Percentiles rank a stretch among this genome's conserved stretches.
Conservation (phyloP, 2,113 vertebrate species). For the Balaeniceps rex region DNA sequence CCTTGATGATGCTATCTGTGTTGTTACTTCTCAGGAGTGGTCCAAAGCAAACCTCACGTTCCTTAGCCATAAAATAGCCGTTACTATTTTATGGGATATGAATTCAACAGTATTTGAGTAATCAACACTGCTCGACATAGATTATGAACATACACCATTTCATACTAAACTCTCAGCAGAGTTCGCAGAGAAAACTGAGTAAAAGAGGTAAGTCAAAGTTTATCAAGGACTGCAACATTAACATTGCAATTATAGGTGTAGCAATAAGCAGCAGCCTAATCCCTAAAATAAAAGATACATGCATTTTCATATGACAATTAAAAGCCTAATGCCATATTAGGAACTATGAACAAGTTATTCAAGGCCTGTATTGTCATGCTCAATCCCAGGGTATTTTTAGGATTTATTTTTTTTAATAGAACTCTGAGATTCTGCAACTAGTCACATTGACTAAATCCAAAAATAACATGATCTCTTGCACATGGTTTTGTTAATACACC, state of each 20-base stretch:
- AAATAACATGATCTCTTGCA: constrained; percentile 2
- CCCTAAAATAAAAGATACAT: not conserved
- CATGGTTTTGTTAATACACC: not conserved
- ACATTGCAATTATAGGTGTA: not conserved
- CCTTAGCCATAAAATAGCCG: not conserved
- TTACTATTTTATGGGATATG: not conserved
- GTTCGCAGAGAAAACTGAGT: not conserved
- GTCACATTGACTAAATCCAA: not conserved
- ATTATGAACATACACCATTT: not conserved
- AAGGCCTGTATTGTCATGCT: not conserved
- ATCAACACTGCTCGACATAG: not conserved
- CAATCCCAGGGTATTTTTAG: not conserved
- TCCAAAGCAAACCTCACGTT: not conserved
- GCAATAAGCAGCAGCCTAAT: not conserved
- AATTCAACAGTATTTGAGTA: not conserved
- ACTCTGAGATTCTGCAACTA: not conserved
- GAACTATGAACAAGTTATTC: not conserved
- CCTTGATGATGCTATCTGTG: not conserved
- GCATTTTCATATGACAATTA: not conserved
- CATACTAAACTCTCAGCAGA: not conserved
- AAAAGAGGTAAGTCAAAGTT: not conserved
- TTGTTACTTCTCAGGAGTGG: not conserved
- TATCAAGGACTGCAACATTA: not conserved
- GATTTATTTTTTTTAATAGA: not conserved
- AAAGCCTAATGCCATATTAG: not conserved